Evolutionary conservation across 2,888 invertebrate genomes (phyloP), one percentile per base, ranked within the genome.

Genomic region (Portevinia maculata): DNA sequence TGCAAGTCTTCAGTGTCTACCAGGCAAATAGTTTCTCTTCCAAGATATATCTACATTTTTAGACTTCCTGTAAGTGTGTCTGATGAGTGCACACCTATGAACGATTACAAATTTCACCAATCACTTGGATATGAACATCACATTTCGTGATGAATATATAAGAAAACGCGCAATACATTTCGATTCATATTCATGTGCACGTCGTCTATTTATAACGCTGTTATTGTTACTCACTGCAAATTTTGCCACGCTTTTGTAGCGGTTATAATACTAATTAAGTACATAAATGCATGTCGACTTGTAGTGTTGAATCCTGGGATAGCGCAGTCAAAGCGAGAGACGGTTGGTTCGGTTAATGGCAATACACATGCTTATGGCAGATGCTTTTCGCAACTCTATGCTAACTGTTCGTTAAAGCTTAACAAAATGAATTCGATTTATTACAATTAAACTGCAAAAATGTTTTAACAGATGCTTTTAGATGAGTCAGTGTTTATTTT

Each of bases 311-410:
- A 13, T 39, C 39, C 7, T 39, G 13, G 6, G 39, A 39, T 15
- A n/a, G n/a, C n/a, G n/a, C n/a, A n/a, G 15, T 7, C 8, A 15
- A 0, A 7, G 7, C 2, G 15, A n/a, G n/a, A n/a, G 39, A 3
- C 15, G 0, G 7, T 8, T 4, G 19, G 17, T 1, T 15, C 5
- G 4, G 4, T 19, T 34, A 1, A 28, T 15, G 11, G 30, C 15
- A 21, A 65, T 30, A 24, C 24, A 24, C 3, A 59, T 59, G 28
- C 48, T 55, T 37, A 24, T 21, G 21, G n/a, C n/a, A 46, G 32
- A 32, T 44, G n/a, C n/a, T 62, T 48, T 62, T 70, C 59, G 48
- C 59, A 53, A 62, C 44, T 34, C 34, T n/a, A 44, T 62, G 52
- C 15, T 71, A 71, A 71, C 62, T 62, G 60, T 32, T 52, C 44